Conservation (phyloP, 2,797 vertebrate genomes). For the Cyprinodon diabolis region DNA sequence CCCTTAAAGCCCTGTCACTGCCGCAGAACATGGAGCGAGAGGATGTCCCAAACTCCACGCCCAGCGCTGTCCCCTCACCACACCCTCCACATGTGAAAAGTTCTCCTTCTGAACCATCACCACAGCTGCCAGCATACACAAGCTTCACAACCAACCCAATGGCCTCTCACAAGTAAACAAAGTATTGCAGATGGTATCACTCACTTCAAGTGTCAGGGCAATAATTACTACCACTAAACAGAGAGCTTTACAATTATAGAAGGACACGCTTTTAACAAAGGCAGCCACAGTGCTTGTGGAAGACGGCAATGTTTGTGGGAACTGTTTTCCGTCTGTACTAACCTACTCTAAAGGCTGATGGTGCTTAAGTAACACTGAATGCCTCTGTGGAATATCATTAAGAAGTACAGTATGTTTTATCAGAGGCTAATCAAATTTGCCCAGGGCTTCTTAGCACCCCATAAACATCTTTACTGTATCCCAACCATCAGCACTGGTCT, state of each 20-base stretch:
- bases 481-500: slow-evolving; percentile 79
- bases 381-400: slow-evolving; percentile 78
- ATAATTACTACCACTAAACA: slow-evolving; percentile 73
- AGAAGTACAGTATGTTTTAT: slow-evolving; percentile 75
- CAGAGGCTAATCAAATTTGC: slow-evolving; percentile 77
- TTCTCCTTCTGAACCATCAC: slow-evolving; percentile 56
- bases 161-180: slow-evolving; percentile 72
- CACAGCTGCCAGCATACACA: slow-evolving; percentile 64
- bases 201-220: slow-evolving; percentile 61
- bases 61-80: slow-evolving; percentile 70
- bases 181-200: slow-evolving; percentile 66
- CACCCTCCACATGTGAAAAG: slow-evolving; percentile 79
- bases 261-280: slow-evolving; percentile 66
- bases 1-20: slow-evolving; percentile 42
- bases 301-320: slow-evolving; percentile 56
- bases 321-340: slow-evolving; percentile 67
- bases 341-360: slow-evolving; percentile 59
- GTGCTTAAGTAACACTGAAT: slow-evolving; percentile 60
- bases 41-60: slow-evolving; percentile 63
- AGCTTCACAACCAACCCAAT: slow-evolving; percentile 58
- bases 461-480: slow-evolving; percentile 78
- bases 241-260: slow-evolving; percentile 62
- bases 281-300: slow-evolving; percentile 52
- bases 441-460: slow-evolving; percentile 73
- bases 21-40: slow-evolving; percentile 58